These are phyloP conservation scores for Amazona vittata DNA, from an alignment of 2,113 vertebrate species.

Conservation along the genomic window DNA sequence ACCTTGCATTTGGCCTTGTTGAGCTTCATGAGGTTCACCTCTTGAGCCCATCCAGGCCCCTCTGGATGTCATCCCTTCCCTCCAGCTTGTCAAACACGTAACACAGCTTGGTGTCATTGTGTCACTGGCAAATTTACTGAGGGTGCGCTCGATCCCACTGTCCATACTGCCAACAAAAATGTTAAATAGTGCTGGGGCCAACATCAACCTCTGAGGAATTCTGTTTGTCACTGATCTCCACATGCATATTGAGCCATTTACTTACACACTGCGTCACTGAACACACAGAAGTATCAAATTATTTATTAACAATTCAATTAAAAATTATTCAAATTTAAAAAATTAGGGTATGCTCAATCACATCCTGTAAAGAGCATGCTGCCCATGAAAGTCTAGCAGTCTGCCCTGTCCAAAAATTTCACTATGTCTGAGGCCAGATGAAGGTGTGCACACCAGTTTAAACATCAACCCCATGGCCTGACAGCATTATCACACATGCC, in stretches of 20 bases:
- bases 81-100: not conserved
- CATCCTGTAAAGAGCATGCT: not conserved
- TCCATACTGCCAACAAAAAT: not conserved
- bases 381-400: not conserved
- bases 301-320: not conserved
- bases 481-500: rapidly evolving
- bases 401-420: not conserved
- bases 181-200: not conserved
- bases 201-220: not conserved
- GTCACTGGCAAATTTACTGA: not conserved
- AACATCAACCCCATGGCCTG: not conserved
- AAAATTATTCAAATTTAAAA: not conserved
- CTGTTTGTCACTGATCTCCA: not conserved
- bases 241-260: not conserved
- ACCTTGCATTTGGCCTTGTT: not conserved
- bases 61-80: not conserved
- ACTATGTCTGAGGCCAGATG: not conserved
- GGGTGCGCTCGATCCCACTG: not conserved
- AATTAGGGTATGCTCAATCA: not conserved
- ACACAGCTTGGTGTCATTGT: not conserved
- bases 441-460: not conserved
- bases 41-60: not conserved
- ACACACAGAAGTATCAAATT: not conserved
- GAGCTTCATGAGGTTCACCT: not conserved
- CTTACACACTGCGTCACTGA: not conserved